A percentile compares a stretch with the other conserved stretches of the same genome.
Evolutionary conservation across 30 jellyfish, hydroid and myxozoan genomes (phyloP).

Genomic region (Aurelia coerulea): DNA sequence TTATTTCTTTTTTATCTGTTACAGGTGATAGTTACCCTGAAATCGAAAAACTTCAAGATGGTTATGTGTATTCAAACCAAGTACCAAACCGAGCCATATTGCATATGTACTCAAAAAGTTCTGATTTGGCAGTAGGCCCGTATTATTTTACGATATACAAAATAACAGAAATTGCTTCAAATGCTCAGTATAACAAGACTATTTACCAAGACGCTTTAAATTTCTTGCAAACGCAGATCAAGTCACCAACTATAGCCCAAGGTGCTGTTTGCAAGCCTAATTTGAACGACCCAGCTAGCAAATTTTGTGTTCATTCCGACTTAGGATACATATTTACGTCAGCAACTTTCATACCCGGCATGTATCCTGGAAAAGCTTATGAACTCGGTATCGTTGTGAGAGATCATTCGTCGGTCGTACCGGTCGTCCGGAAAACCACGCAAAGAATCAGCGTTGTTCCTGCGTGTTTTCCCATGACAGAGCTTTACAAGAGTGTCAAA

Average conservation of each 20-base stretch:
- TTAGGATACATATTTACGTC: slow-evolving; percentile 39
- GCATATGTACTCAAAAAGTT: slow-evolving; percentile 6
- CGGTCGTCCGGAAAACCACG: slow-evolving; percentile 17
- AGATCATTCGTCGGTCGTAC: slow-evolving; percentile 32
- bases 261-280: slow-evolving; percentile 16
- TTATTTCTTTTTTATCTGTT: background rate
- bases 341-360: slow-evolving; percentile 23
- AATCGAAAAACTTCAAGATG: slow-evolving; percentile 6
- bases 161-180: background rate
- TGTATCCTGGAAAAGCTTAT: slow-evolving; percentile 11
- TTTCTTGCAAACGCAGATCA: slow-evolving; percentile 21
- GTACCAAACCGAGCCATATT: slow-evolving; percentile 13
- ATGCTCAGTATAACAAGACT: background rate
- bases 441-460: slow-evolving; percentile 42
- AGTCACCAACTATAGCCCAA: background rate
- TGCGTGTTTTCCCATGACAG: slow-evolving; percentile 26
- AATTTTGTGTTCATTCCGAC: slow-evolving; percentile 24
- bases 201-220: slow-evolving; percentile 18
- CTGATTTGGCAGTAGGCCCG: slow-evolving; percentile 1
- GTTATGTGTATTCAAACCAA: slow-evolving; percentile 33
- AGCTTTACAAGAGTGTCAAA: slow-evolving; percentile 9
- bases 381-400: slow-evolving; percentile 31
- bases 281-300: slow-evolving; percentile 8
- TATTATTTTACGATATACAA: slow-evolving; percentile 24
- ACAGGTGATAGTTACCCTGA: slow-evolving; percentile 18